Percentiles rank a stretch among this genome's conserved stretches.
phyloP scores from a whole-genome alignment of 2,888 invertebrate genomes.

The Synergus umbraculus region DNA sequence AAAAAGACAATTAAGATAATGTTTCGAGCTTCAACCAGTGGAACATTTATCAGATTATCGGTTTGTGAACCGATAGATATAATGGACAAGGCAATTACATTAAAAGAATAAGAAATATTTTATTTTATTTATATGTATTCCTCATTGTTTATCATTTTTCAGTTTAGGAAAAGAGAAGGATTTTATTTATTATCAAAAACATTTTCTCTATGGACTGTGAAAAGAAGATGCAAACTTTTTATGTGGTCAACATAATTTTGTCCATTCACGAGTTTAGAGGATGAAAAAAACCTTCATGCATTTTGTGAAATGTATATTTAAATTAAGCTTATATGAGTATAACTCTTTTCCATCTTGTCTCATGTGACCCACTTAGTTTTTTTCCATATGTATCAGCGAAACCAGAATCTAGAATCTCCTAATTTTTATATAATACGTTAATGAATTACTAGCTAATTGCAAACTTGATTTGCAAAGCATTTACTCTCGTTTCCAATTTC shows the following conservation, averaged over 20 bases:
- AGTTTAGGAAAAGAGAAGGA: too few relatives aligned
- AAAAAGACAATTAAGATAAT: too few relatives aligned
- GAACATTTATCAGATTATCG: too few relatives aligned
- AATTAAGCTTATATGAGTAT: not conserved
- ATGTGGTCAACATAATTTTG: not conserved
- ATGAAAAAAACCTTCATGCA: not conserved
- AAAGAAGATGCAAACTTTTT: not conserved
- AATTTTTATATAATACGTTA: not conserved
- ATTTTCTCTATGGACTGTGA: not conserved
- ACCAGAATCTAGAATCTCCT: not conserved
- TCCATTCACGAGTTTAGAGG: not conserved
- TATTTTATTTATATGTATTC: too few relatives aligned
- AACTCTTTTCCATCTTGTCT: not conserved
- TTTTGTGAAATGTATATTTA: conserved; percentile 3
- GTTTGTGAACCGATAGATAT: too few relatives aligned
- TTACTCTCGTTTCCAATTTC: not conserved
- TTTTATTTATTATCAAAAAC: not conserved
- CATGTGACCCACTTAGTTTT: conserved; percentile 4
- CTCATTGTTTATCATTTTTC: too few relatives aligned
- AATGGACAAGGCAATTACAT: too few relatives aligned
- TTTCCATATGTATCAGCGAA: not conserved
- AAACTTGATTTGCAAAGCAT: not conserved
- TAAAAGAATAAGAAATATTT: too few relatives aligned
- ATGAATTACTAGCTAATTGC: not conserved
- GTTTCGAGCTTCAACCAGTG: too few relatives aligned